Evolutionary conservation across 2,888 invertebrate species (phyloP).

Genomic region (Drosophila ustulata): DNA sequence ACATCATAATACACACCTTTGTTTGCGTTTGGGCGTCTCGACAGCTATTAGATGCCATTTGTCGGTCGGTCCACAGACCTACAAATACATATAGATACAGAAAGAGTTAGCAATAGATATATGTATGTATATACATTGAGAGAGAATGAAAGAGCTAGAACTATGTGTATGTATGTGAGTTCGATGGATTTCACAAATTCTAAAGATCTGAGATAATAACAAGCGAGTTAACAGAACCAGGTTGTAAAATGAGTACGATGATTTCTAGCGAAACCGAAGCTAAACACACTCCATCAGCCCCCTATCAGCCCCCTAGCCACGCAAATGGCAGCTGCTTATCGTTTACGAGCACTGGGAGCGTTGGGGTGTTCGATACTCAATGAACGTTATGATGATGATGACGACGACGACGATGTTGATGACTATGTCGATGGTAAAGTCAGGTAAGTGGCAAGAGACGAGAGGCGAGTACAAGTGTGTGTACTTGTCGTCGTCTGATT

Average conservation of each 20-base stretch:
- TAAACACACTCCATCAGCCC: constrained; percentile 39
- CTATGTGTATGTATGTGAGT: background rate
- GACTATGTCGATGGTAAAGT: constrained; percentile 1
- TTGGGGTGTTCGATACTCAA: constrained; percentile 64
- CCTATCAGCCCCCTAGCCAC: constrained; percentile 44
- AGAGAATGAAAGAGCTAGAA: background rate
- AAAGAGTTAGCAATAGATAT: background rate
- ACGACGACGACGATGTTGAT: constrained; percentile 22
- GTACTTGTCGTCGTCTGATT: constrained; percentile 53
- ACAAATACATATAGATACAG: constrained; percentile 2
- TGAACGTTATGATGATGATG: constrained; percentile 48
- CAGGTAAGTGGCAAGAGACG: too few species aligned
- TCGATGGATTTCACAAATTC: constrained; percentile 46
- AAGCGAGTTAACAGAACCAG: constrained; percentile 59
- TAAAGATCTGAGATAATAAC: constrained; percentile 68
- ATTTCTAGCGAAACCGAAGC: constrained; percentile 57
- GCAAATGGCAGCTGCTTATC: constrained; percentile 65
- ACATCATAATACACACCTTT: constrained; percentile 17
- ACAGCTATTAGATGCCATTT: constrained; percentile 32
- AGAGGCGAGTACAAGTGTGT: constrained; percentile 3
- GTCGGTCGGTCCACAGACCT: constrained; percentile 10
- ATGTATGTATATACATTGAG: constrained; percentile 1
- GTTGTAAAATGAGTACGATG: constrained; percentile 63
- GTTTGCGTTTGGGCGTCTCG: constrained; percentile 15
- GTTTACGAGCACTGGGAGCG: constrained; percentile 46